Evolutionary conservation across 2,113 vertebrate species (phyloP).

Genomic region (Atherinomorus stipes): DNA sequence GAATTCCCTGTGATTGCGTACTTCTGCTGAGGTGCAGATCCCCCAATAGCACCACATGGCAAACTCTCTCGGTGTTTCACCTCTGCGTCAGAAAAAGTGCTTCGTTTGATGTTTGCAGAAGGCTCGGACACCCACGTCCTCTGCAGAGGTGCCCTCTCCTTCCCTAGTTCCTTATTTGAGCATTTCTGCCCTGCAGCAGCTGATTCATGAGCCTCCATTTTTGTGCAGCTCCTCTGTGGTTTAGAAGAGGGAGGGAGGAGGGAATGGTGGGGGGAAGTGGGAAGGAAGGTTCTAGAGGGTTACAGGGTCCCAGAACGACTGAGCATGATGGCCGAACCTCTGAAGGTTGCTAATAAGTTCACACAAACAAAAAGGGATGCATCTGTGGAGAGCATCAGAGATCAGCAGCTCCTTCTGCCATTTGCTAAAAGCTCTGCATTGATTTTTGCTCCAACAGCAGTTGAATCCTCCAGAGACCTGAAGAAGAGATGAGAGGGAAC

Average conservation of each 20-base stretch:
- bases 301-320: constrained; percentile 77
- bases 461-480: constrained; percentile 57
- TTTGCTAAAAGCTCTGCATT: constrained; percentile 48
- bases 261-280: constrained; percentile 24
- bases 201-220: constrained; percentile 93
- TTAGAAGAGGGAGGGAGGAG: constrained; percentile 21
- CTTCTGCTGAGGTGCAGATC: constrained; percentile 85
- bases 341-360: constrained; percentile 77
- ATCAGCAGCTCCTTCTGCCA: constrained; percentile 47
- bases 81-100: constrained; percentile 89
- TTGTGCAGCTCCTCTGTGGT: constrained; percentile 60
- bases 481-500: constrained; percentile 9
- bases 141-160: constrained; percentile 89
- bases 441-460: constrained; percentile 42
- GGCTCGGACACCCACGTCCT: constrained; percentile 95
- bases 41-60: constrained; percentile 78
- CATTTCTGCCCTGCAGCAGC: constrained; percentile 89
- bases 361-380: constrained; percentile 45
- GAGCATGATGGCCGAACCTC: constrained; percentile 82
- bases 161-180: constrained; percentile 87
- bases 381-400: constrained; percentile 65
- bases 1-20: constrained; percentile 82
- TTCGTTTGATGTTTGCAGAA: constrained; percentile 87
- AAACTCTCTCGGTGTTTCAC: constrained; percentile 88
- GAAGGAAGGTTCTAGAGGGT: constrained; percentile 38